Percentiles rank a stretch among this genome's conserved stretches.
Conservation (phyloP, 2,797 vertebrate genomes). For the Epinephelus coioides region DNA sequence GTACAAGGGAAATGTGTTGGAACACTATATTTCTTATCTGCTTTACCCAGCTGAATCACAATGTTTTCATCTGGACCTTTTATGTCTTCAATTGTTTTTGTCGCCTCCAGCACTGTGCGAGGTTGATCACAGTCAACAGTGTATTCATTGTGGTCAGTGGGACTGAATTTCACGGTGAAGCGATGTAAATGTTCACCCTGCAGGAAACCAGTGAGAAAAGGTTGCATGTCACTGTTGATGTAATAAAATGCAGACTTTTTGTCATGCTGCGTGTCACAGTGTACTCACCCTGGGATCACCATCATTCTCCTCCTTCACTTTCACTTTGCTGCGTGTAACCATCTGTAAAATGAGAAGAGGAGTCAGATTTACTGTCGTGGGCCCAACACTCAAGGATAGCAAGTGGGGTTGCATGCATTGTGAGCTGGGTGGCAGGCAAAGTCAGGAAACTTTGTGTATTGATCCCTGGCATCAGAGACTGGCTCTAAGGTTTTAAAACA, state of each 20-base stretch:
- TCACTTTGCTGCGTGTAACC: rapidly evolving
- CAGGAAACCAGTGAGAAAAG: background rate
- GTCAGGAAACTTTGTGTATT: too few species aligned
- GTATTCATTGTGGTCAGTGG: rapidly evolving
- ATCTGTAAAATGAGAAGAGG: background rate
- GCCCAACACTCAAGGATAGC: too few species aligned
- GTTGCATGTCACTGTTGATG: background rate
- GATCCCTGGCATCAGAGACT: too few species aligned
- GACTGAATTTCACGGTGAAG: rapidly evolving
- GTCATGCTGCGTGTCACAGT: background rate
- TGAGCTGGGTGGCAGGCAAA: too few species aligned
- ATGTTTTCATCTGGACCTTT: too few species aligned
- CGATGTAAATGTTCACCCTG: background rate
- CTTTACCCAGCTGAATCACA: too few species aligned
- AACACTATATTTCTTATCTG: too few species aligned
- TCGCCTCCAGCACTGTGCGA: background rate
- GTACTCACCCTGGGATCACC: background rate
- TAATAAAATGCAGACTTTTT: background rate
- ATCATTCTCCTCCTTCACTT: background rate
- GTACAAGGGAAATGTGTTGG: too few species aligned
- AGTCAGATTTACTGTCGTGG: background rate
- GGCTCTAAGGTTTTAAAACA: too few species aligned
- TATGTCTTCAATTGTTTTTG: background rate
- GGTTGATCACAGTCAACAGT: rapidly evolving
- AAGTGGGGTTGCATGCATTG: too few species aligned